Evolutionary conservation across 2,888 invertebrate genomes (phyloP).

Genomic region (Drosophila suboccidentalis): DNA sequence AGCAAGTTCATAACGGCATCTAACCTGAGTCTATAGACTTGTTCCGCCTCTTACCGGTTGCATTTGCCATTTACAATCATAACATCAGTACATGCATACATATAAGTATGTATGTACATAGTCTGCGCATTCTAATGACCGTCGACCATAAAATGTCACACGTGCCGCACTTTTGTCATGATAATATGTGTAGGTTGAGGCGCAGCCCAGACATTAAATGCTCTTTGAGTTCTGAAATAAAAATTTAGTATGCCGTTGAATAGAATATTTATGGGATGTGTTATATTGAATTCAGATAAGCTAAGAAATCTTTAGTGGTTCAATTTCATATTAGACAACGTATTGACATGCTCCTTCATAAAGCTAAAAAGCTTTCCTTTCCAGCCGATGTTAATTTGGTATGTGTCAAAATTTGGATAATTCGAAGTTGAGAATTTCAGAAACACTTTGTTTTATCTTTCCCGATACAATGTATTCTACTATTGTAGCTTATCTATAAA

Average conservation of each 20-base stretch:
- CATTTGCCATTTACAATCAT: constrained; percentile 6
- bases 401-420: too few relatives aligned
- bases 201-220: constrained; percentile 3
- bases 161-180: constrained; percentile 46
- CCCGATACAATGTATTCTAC: too few relatives aligned
- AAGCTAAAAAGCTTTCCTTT: too few relatives aligned
- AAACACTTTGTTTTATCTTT: too few relatives aligned
- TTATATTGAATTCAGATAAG: neutral
- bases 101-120: constrained; percentile 4
- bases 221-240: constrained; percentile 6
- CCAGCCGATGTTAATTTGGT: too few relatives aligned
- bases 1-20: constrained; percentile 32
- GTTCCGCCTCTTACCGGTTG: constrained; percentile 16
- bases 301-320: too few relatives aligned
- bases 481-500: neutral
- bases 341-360: too few relatives aligned
- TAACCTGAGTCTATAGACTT: constrained; percentile 16
- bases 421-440: too few relatives aligned
- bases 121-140: constrained; percentile 28
- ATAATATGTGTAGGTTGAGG: constrained; percentile 20
- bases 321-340: neutral
- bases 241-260: neutral
- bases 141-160: constrained; percentile 50
- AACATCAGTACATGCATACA: neutral
- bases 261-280: neutral